Evolutionary conservation across 2,888 invertebrate species (phyloP).

Genomic region (Orgyia antiqua): DNA sequence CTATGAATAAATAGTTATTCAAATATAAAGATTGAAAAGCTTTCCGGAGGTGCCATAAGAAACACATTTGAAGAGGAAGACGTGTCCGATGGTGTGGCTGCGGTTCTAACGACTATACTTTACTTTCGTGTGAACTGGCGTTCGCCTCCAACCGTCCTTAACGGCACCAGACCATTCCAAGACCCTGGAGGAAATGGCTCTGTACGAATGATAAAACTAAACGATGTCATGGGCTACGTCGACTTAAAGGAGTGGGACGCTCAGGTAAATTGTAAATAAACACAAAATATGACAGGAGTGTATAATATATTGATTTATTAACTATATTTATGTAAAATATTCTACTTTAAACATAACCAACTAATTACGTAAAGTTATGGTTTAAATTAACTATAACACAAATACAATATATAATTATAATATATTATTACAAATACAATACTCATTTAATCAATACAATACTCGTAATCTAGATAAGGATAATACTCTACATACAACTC

Average conservation of each 20-base stretch:
- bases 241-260: slow-evolving; percentile 55
- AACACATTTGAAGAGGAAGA: slow-evolving; percentile 64
- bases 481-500: too few relatives aligned
- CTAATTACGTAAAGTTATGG: too few relatives aligned
- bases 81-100: slow-evolving; percentile 41
- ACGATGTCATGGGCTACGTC: slow-evolving; percentile 60
- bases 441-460: too few relatives aligned
- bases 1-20: too few relatives aligned
- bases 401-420: too few relatives aligned
- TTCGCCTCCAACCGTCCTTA: slow-evolving; percentile 62
- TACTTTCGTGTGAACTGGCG: slow-evolving; percentile 65
- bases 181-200: slow-evolving; percentile 37
- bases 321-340: too few relatives aligned
- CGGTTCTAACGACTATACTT: slow-evolving; percentile 45
- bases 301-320: too few relatives aligned
- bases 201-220: slow-evolving; percentile 61
- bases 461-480: too few relatives aligned
- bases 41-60: slow-evolving; percentile 57
- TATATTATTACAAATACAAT: too few relatives aligned
- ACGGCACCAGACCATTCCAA: slow-evolving; percentile 49
- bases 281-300: too few relatives aligned
- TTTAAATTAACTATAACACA: too few relatives aligned
- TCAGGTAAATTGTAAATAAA: slow-evolving; percentile 39
- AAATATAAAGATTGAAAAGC: slow-evolving; percentile 38
- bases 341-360: too few relatives aligned